Conservation (phyloP, 2,888 invertebrate genomes). For the Caenorhabditis panamensis region DNA sequence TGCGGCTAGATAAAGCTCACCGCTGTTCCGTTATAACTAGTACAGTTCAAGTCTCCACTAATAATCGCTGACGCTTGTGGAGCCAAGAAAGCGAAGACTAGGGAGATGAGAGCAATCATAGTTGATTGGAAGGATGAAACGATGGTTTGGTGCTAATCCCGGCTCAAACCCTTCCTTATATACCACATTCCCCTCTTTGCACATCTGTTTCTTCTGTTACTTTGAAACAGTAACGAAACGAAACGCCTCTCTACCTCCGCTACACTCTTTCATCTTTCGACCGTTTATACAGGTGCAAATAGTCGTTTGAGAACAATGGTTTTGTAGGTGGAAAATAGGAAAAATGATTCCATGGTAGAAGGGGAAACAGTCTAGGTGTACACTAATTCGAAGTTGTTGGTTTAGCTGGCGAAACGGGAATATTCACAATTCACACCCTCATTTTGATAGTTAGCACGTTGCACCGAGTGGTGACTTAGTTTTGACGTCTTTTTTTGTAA, state of each 20-base stretch:
- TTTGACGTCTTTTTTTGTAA: background rate
- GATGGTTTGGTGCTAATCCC: background rate
- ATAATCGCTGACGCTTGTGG: background rate
- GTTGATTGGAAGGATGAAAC: background rate
- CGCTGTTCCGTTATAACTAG: background rate
- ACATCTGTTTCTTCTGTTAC: constrained; percentile 16
- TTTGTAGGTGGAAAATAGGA: background rate
- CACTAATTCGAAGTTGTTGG: background rate
- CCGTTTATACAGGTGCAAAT: constrained; percentile 22
- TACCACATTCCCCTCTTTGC: background rate
- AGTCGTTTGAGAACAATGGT: constrained; percentile 12
- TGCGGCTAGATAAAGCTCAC: too few species aligned
- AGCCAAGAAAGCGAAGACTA: background rate
- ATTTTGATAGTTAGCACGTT: background rate
- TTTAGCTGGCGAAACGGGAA: constrained; percentile 1
- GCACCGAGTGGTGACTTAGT: background rate
- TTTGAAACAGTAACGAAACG: background rate
- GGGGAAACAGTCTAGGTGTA: background rate
- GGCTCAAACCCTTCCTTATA: background rate
- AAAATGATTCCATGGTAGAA: background rate
- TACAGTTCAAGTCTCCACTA: constrained; percentile 7
- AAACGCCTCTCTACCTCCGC: too few species aligned
- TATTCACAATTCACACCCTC: background rate
- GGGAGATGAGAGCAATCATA: background rate
- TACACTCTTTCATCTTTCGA: background rate